phyloP scores from a whole-genome alignment of 2,113 vertebrate genomes.

The Carassius auratus region DNA sequence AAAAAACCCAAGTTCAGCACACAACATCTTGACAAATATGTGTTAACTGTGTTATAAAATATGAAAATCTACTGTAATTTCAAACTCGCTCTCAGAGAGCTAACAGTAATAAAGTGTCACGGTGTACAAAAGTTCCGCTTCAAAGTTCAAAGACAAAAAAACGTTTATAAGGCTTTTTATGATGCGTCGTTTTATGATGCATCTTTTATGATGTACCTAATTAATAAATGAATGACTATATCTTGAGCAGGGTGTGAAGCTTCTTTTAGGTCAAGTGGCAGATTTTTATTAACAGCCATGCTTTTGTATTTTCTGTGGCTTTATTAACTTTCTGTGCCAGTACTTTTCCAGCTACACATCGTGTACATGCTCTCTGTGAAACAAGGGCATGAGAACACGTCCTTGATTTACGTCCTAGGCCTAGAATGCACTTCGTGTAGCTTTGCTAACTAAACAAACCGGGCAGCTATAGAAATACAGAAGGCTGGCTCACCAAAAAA shows the following conservation, averaged over 20 bases:
- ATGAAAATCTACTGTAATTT: too few species aligned
- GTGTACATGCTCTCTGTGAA: constrained; percentile 21
- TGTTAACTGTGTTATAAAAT: not conserved
- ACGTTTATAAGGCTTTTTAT: not conserved
- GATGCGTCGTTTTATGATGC: not conserved
- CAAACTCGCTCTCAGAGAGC: not conserved
- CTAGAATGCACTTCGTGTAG: constrained; percentile 77
- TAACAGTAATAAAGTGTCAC: too few species aligned
- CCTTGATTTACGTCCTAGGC: constrained; percentile 70
- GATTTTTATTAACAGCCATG: not conserved
- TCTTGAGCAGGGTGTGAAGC: not conserved
- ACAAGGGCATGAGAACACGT: constrained; percentile 48
- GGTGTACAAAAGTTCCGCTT: too few species aligned
- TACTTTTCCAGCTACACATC: not conserved
- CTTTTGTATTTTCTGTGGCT: not conserved
- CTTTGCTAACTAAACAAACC: constrained; percentile 69
- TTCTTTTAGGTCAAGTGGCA: not conserved
- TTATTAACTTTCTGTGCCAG: not conserved
- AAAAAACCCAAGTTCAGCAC: not conserved
- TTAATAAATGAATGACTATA: constrained; percentile 8
- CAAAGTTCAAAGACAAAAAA: too few species aligned
- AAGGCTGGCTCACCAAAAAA: constrained; percentile 74
- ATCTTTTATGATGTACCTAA: not conserved
- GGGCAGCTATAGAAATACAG: constrained; percentile 60
- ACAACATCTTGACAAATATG: not conserved